phyloP scores from a whole-genome alignment of 2,888 invertebrate species.

The Eulithis prunata region DNA sequence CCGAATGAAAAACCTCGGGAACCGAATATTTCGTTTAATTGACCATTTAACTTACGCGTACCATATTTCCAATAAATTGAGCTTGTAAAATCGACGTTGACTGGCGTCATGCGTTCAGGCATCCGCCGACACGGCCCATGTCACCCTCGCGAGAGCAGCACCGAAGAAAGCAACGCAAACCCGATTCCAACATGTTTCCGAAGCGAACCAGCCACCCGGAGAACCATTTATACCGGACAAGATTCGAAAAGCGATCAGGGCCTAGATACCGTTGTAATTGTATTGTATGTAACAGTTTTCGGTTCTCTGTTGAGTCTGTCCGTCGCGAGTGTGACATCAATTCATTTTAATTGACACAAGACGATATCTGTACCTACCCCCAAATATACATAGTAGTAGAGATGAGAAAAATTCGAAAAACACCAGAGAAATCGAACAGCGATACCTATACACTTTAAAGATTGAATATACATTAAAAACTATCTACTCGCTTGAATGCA shows the following conservation, averaged over 20 bases:
- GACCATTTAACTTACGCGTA: slow-evolving; percentile 79
- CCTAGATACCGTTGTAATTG: not conserved
- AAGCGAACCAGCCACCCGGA: not conserved
- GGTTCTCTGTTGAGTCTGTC: slow-evolving; percentile 14
- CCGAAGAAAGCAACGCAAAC: slow-evolving; percentile 21
- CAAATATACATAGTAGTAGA: slow-evolving; percentile 69
- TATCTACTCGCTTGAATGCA: slow-evolving; percentile 70
- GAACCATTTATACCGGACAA: not conserved
- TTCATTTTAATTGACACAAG: slow-evolving; percentile 77
- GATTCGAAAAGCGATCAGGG: slow-evolving; percentile 3
- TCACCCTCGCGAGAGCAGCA: slow-evolving; percentile 48
- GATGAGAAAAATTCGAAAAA: slow-evolving; percentile 63
- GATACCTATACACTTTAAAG: slow-evolving; percentile 72
- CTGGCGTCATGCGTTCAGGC: slow-evolving; percentile 58
- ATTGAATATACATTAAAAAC: slow-evolving; percentile 76
- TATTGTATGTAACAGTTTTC: not conserved
- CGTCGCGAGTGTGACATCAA: slow-evolving; percentile 53
- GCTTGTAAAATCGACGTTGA: slow-evolving; percentile 78
- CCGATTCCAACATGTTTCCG: not conserved
- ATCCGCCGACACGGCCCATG: slow-evolving; percentile 53
- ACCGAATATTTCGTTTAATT: slow-evolving; percentile 67
- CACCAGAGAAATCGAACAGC: slow-evolving; percentile 74
- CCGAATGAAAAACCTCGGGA: slow-evolving; percentile 40
- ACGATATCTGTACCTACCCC: slow-evolving; percentile 77
- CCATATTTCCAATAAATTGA: slow-evolving; percentile 74